Base-by-base conservation (phyloP, 2,113 vertebrate genomes). In the Eublepharis macularius region DNA sequence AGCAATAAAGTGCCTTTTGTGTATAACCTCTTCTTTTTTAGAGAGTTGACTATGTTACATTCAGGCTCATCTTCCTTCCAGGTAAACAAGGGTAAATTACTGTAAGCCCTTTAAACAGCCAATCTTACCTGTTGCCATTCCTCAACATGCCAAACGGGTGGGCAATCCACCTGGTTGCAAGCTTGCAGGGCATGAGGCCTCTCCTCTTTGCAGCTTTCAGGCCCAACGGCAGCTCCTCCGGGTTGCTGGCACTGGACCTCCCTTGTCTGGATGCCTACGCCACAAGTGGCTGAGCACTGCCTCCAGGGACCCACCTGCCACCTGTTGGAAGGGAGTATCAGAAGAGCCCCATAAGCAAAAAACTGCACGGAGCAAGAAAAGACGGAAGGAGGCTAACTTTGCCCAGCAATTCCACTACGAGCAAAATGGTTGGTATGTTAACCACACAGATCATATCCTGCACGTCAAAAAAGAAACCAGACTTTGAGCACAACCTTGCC, bases 131-230 rank as follows among this genome's bases (percentile, higher is more conserved):
- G 96, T 32, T 98, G 97, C 98, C 98, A 99, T 0, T 96, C 97
- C 79, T 98, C 98, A 0, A 95, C 92, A 1, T 98, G 96, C 98
- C 98, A 98, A 75, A 92, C 84, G 0, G 98, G 96, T 1, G 97
- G 98, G 91, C 98, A 99, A 34, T 97, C 94, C 2, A 98, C 93
- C 92, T 98, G 98, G 90, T 97, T 98, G 87, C 98, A 99, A 4
- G 98, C 97, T 77, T 96, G 98, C 13, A 98, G 80, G 17, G 97
- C 94, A 1, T 96, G 94, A 1, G 98, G 98, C 84, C 96, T 97
- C 21, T 93, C 93, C 0, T 94, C 97, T 0, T 39, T 81, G 93
- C 98, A 99, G 1, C 93, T 91, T 2, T 94, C 94, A 0, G 95
- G 49, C 54, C 96, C 88, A 11, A 90, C 84, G 1, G 92, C 83